A percentile compares a stretch with the other conserved stretches of the same genome.
These are phyloP conservation scores for Amblyjoppa fuscipennis DNA, from an alignment of 2,888 invertebrate genomes.

Conservation along the genomic window DNA sequence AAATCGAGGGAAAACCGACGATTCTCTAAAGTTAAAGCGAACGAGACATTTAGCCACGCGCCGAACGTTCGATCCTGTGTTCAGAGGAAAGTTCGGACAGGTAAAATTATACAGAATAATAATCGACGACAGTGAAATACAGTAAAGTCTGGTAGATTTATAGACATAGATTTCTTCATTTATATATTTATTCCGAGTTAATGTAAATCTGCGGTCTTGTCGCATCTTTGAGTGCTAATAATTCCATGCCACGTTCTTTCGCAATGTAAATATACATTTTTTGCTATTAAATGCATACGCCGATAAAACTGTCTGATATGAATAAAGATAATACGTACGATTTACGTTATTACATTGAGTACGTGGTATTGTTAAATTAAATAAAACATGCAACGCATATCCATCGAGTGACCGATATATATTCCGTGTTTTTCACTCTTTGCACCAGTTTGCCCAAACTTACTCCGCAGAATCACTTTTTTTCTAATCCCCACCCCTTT, in stretches of 20 bases:
- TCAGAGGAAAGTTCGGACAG: constrained; percentile 78
- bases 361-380: constrained; percentile 65
- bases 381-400: constrained; percentile 78
- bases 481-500: constrained; percentile 5
- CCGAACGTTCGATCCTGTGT: constrained; percentile 81
- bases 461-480: constrained; percentile 3
- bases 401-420: constrained; percentile 74
- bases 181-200: not conserved
- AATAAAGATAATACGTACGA: constrained; percentile 4
- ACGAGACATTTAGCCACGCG: constrained; percentile 57
- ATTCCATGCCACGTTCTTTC: not conserved
- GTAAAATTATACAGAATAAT: constrained; percentile 21
- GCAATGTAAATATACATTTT: not conserved
- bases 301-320: not conserved
- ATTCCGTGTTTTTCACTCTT: constrained; percentile 66
- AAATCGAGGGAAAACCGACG: constrained; percentile 47
- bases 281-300: not conserved
- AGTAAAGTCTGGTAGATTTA: constrained; percentile 10
- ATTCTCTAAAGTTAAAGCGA: constrained; percentile 69
- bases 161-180: constrained; percentile 11
- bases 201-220: constrained; percentile 20
- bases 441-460: constrained; percentile 29
- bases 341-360: constrained; percentile 28
- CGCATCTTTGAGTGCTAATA: constrained; percentile 18
- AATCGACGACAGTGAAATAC: constrained; percentile 30